These are phyloP conservation scores for Turnix velox DNA, from an alignment of 2,113 vertebrate genomes.

Conservation along the genomic window DNA sequence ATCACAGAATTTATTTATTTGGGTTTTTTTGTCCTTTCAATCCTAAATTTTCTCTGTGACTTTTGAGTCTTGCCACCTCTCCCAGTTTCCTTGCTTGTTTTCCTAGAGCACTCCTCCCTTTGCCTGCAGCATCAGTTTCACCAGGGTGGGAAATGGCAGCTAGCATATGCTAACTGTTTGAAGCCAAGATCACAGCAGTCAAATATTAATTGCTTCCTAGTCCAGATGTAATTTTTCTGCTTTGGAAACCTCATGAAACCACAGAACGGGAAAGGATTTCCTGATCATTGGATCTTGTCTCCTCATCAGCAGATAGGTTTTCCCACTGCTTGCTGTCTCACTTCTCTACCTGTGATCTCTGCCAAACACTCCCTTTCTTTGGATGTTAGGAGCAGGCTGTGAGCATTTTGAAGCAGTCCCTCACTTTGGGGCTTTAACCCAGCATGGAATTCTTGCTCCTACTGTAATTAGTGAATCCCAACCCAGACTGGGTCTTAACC, in stretches of 20 bases:
- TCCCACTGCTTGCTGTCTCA: background rate
- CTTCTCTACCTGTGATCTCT: background rate
- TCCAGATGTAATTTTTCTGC: background rate
- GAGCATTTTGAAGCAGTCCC: background rate
- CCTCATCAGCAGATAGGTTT: background rate
- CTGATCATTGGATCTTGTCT: background rate
- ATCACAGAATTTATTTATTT: no score
- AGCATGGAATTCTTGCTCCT: background rate
- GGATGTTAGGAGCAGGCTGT: background rate
- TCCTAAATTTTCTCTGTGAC: background rate
- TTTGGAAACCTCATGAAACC: background rate
- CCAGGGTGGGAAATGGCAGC: background rate
- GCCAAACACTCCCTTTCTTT: background rate
- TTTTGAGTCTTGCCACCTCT: background rate
- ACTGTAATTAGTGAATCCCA: accelerated
- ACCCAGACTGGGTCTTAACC: background rate
- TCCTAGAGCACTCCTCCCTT: background rate
- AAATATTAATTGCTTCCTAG: background rate
- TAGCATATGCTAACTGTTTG: background rate
- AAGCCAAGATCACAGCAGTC: background rate
- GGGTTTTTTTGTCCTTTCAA: background rate
- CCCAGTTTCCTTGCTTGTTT: background rate
- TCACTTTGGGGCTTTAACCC: background rate
- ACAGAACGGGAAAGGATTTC: background rate
- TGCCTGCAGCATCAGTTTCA: background rate